Conservation (phyloP, 2,113 vertebrate genomes). For the Paraplagusia blochii region DNA sequence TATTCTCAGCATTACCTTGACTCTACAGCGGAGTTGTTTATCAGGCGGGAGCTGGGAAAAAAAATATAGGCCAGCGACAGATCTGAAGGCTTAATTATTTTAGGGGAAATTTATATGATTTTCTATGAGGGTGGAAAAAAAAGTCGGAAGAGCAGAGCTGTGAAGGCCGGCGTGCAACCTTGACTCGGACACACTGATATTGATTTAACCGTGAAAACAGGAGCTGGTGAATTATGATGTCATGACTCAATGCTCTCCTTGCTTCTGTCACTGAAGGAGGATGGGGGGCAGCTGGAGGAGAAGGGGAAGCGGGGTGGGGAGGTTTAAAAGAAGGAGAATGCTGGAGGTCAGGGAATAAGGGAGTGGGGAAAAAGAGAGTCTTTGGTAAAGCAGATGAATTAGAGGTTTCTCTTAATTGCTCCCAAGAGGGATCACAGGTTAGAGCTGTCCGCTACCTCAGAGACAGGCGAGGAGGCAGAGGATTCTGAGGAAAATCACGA, state of each 20-base stretch:
- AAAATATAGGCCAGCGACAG: slow-evolving; percentile 62
- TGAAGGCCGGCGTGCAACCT: slow-evolving; percentile 70
- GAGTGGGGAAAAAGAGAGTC: slow-evolving; percentile 43
- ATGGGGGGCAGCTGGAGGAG: slow-evolving; percentile 4
- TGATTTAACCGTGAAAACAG: slow-evolving; percentile 77
- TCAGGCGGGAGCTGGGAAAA: slow-evolving; percentile 54
- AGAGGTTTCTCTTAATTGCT: slow-evolving; percentile 58
- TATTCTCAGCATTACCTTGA: slow-evolving; percentile 64
- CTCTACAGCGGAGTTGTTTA: slow-evolving; percentile 59
- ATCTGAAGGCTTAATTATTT: slow-evolving; percentile 78
- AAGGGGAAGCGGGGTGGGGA: background rate
- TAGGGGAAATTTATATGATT: slow-evolving; percentile 76
- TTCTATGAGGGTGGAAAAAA: slow-evolving; percentile 60
- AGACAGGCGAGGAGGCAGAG: background rate
- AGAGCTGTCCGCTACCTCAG: slow-evolving; percentile 34
- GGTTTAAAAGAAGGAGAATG: background rate
- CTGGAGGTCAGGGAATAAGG: slow-evolving; percentile 48
- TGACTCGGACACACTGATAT: slow-evolving; percentile 75
- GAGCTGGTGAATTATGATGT: slow-evolving; percentile 76
- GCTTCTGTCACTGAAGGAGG: slow-evolving; percentile 67
- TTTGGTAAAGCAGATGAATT: slow-evolving; percentile 59
- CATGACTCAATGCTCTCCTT: slow-evolving; percentile 73
- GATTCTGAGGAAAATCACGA: slow-evolving; percentile 6
- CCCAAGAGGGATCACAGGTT: slow-evolving; percentile 53
- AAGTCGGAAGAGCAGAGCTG: slow-evolving; percentile 57